Percentiles rank a stretch among this genome's conserved stretches.
These are phyloP conservation scores for Nothobranchius kuhntae DNA, from an alignment of 2,113 vertebrate species.

Conservation along the genomic window DNA sequence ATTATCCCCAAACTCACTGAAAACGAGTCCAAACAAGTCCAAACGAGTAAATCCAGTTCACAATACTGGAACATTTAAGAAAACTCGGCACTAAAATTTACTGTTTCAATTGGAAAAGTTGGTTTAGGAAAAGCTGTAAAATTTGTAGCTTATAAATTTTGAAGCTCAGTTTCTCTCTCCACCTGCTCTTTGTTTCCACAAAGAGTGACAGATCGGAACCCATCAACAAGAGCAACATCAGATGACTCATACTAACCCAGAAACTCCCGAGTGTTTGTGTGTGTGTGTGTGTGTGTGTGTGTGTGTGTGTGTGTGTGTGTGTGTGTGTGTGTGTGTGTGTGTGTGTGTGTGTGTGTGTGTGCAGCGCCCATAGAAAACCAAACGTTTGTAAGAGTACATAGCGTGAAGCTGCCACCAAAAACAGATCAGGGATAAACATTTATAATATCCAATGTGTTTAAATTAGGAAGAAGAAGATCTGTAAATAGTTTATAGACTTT, in stretches of 20 bases:
- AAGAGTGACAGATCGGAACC: constrained; percentile 44
- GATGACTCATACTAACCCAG: constrained; percentile 24
- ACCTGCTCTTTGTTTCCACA: constrained; percentile 41
- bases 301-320: not conserved
- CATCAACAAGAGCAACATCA: constrained; percentile 21
- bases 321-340: not conserved
- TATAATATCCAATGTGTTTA: constrained; percentile 65
- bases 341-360: not conserved
- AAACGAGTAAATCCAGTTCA: too few relatives aligned
- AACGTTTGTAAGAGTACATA: constrained; percentile 45
- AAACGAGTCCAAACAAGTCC: too few relatives aligned
- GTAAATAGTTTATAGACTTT: constrained; percentile 62
- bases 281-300: not conserved
- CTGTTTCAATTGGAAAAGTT: not conserved
- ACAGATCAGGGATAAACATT: constrained; percentile 67
- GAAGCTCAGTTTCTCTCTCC: not conserved
- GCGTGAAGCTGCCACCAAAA: constrained; percentile 64
- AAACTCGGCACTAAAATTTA: not conserved
- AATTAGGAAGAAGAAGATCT: constrained; percentile 50
- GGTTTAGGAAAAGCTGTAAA: not conserved
- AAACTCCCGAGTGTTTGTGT: constrained; percentile 45
- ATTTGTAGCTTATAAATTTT: not conserved
- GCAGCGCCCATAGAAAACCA: constrained; percentile 26
- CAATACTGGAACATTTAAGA: not conserved
- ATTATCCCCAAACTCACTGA: too few relatives aligned